These are phyloP conservation scores for Drosophila mercatorum DNA, from an alignment of 2,888 invertebrate species.

Conservation along the genomic window DNA sequence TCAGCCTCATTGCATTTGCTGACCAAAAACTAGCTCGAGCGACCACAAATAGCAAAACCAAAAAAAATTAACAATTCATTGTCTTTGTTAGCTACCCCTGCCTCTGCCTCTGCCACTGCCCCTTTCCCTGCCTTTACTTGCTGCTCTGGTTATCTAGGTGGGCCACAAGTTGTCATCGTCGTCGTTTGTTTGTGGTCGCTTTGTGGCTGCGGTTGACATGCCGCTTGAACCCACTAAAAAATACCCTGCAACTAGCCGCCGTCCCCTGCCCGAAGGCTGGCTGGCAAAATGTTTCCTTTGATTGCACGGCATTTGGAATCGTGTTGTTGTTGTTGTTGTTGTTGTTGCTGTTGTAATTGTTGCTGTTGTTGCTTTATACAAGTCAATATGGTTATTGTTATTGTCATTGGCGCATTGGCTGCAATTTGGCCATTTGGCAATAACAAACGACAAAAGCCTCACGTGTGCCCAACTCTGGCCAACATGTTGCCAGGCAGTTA, in stretches of 20 bases:
- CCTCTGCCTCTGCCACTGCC: not conserved
- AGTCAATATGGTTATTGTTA: slow-evolving; percentile 77
- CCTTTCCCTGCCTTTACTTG: not conserved
- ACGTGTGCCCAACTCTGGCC: slow-evolving; percentile 61
- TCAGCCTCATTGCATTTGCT: not conserved
- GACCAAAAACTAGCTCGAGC: slow-evolving; percentile 26
- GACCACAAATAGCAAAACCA: slow-evolving; percentile 20
- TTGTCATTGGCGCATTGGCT: slow-evolving; percentile 68
- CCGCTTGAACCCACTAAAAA: slow-evolving; percentile 52
- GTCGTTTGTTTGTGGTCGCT: slow-evolving; percentile 46
- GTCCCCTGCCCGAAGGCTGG: not conserved
- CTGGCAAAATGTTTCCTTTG: slow-evolving; percentile 42
- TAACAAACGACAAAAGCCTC: slow-evolving; percentile 37
- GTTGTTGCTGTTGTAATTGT: slow-evolving; percentile 18
- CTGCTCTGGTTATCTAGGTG: slow-evolving; percentile 60
- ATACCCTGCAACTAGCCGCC: not conserved
- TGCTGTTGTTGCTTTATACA: slow-evolving; percentile 52
- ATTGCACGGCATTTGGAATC: slow-evolving; percentile 32
- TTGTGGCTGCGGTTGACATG: slow-evolving; percentile 55
- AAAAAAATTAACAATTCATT: slow-evolving; percentile 72
- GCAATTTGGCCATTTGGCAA: slow-evolving; percentile 65
- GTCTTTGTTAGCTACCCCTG: slow-evolving; percentile 38
- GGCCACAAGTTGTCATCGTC: slow-evolving; percentile 52
- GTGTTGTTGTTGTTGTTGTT: slow-evolving; percentile 23
- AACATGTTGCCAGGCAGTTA: slow-evolving; percentile 74